These are phyloP conservation scores for Gandaritis pyraliata DNA, from an alignment of 2,888 invertebrate genomes.

Conservation along the genomic window DNA sequence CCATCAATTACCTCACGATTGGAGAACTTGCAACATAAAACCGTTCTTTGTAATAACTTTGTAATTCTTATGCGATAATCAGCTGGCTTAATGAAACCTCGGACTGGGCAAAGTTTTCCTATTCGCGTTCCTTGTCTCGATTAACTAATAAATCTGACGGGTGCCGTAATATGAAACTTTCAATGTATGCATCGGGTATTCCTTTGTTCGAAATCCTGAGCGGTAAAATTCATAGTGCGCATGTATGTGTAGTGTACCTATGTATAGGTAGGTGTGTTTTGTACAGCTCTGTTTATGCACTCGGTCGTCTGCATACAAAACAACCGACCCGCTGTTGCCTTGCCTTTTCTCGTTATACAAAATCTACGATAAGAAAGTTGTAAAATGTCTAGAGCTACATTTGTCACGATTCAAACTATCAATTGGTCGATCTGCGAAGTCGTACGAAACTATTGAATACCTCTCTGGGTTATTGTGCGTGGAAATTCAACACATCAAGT, in stretches of 20 bases:
- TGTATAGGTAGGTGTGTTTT: conserved; percentile 36
- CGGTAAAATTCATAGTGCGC: conserved; percentile 36
- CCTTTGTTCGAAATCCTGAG: conserved; percentile 36
- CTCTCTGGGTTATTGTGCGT: conserved; percentile 23
- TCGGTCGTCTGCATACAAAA: conserved; percentile 58
- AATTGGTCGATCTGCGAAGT: conserved; percentile 36
- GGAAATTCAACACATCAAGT: conserved; percentile 31
- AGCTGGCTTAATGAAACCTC: conserved; percentile 46
- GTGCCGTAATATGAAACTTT: conserved; percentile 31
- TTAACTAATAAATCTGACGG: conserved; percentile 33
- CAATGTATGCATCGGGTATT: conserved; percentile 35
- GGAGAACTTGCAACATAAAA: conserved; percentile 49
- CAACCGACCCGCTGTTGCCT: conserved; percentile 36
- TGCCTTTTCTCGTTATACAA: conserved; percentile 33
- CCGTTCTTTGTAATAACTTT: conserved; percentile 50
- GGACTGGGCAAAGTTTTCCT: conserved; percentile 32
- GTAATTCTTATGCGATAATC: conserved; percentile 44
- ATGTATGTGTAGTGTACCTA: conserved; percentile 9
- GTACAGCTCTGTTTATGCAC: conserved; percentile 53
- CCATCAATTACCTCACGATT: conserved; percentile 49
- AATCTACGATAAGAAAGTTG: conserved; percentile 45
- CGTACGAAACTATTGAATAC: conserved; percentile 31
- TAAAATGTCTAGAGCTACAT: conserved; percentile 33
- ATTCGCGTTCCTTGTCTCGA: conserved; percentile 25
- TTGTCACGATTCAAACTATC: conserved; percentile 41